Evolutionary conservation across 2,888 invertebrate genomes (phyloP), one percentile per base, ranked within the genome.

Genomic region (Ellobium chinense): DNA sequence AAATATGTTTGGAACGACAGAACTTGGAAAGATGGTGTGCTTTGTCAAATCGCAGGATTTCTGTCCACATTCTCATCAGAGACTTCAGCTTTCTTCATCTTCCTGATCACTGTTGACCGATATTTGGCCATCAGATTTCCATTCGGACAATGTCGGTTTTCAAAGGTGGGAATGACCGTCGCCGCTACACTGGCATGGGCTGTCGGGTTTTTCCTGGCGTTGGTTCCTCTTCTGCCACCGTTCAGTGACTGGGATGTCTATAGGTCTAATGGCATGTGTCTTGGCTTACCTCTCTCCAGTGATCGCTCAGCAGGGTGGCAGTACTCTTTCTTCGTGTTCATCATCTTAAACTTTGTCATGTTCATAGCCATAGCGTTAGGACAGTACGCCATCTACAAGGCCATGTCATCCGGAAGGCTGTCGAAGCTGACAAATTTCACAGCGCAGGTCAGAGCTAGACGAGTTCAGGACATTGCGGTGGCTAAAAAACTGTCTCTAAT

Each of bases 401-500:
- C 36, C 1, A 72, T 72, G 27, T 14, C 24, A 0, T 31, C 34
- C 0, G 60, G 36, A 1, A 34, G 58, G 9, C 1, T 24, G 3
- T n/a, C n/a, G n/a, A 31, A 18, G n/a, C 58, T 34, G 34, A 12
- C n/a, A 18, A 58, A 72, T 34, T 14, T 72, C 2, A 54, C 56
- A 34, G 54, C 21, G 24, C 21, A 29, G 12, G 29, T 0, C 46
- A 18, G 34, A 4, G 9, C 31, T 24, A 86, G 36, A 82, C 82
- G 62, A 80, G 70, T 83, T 1, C 85, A 85, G 54, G 88, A 89
- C 34, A 54, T 69, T 24, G 82, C 87, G 68, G 88, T 89, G 9
- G 91, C 89, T 1, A 82, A 87, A 37, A 88, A 89, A 83, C 91
- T 91, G 87, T 87, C 87, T 1, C 76, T 90, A 2, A 85, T 91